Evolutionary conservation across 1,140 invertebrate genomes (phyloP).

Genomic region (Adelges cooleyi): DNA sequence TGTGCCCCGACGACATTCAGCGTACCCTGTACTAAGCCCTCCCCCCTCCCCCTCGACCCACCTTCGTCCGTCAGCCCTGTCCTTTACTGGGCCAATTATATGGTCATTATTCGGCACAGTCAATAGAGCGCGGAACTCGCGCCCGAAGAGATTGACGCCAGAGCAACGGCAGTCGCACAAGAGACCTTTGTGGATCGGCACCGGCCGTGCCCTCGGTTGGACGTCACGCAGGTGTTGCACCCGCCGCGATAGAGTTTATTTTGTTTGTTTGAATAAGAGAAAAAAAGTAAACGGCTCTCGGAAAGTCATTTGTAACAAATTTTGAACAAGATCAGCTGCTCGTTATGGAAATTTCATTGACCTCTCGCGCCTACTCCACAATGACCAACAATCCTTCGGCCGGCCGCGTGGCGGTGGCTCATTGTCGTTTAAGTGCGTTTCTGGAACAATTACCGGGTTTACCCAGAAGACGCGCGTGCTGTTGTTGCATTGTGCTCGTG

Average conservation of each 20-base stretch:
- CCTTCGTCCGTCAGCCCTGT: too few species aligned
- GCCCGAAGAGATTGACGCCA: not conserved
- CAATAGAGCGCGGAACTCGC: not conserved
- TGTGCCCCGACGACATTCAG: not conserved
- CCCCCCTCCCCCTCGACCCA: too few species aligned
- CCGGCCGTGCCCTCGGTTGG: not conserved
- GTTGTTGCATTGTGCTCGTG: not conserved
- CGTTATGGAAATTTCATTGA: slow-evolving; percentile 12
- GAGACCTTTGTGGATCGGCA: not conserved
- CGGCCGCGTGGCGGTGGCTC: too few species aligned
- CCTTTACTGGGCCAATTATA: slow-evolving; percentile 15
- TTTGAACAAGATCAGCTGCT: slow-evolving; percentile 19
- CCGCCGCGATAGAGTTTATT: not conserved
- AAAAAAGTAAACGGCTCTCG: not conserved
- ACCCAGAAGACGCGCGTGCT: slow-evolving; percentile 6
- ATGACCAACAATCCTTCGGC: not conserved
- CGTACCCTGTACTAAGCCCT: not conserved
- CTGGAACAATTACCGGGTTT: not conserved
- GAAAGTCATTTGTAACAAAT: slow-evolving; percentile 27
- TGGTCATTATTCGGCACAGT: slow-evolving; percentile 11
- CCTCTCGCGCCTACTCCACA: not conserved
- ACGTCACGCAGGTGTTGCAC: slow-evolving; percentile 17
- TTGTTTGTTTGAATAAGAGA: too few species aligned
- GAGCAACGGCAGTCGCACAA: not conserved
- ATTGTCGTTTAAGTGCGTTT: too few species aligned